Percentiles rank a stretch among this genome's conserved stretches.
Conservation (phyloP, 2,888 invertebrate species). For the Pilophorus perplexus region DNA sequence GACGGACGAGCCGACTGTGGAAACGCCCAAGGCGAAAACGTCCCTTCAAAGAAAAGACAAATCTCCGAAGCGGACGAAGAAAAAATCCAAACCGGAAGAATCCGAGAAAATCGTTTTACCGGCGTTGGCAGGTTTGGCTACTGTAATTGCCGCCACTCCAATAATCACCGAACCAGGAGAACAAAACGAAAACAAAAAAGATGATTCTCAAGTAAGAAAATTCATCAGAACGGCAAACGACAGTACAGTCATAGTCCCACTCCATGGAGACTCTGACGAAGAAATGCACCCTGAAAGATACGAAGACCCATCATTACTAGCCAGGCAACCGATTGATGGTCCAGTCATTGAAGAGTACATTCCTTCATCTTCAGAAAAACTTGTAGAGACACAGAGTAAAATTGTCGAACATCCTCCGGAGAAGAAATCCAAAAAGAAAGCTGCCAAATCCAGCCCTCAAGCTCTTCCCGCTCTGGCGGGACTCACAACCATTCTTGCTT, state of each 20-base stretch:
- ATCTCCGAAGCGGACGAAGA: not conserved
- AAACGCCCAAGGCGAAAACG: constrained; percentile 43
- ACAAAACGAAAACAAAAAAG: not conserved
- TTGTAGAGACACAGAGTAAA: not conserved
- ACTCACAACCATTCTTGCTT: constrained; percentile 18
- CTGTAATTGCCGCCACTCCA: constrained; percentile 18
- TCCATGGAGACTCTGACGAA: constrained; percentile 47
- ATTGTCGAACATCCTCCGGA: not conserved
- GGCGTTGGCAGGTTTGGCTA: constrained; percentile 20
- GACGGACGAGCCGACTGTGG: constrained; percentile 29
- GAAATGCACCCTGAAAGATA: constrained; percentile 44
- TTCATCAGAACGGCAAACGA: constrained; percentile 42
- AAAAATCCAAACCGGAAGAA: no score
- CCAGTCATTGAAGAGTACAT: constrained; percentile 12
- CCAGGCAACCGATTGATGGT: constrained; percentile 9
- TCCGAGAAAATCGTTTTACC: not conserved
- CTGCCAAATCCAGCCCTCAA: not conserved
- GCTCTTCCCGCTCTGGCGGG: constrained; percentile 15
- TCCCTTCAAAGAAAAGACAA: constrained; percentile 43
- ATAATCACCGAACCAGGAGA: constrained; percentile 2
- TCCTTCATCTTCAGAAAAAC: not conserved
- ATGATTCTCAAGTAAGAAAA: constrained; percentile 20
- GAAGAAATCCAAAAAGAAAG: not conserved
- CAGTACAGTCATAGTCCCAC: constrained; percentile 46
- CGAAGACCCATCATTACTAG: constrained; percentile 20